A percentile compares a stretch with the other conserved stretches of the same genome.
These are phyloP conservation scores for Drosophila malerkotliana DNA, from an alignment of 1,140 invertebrate species.

Conservation along the genomic window DNA sequence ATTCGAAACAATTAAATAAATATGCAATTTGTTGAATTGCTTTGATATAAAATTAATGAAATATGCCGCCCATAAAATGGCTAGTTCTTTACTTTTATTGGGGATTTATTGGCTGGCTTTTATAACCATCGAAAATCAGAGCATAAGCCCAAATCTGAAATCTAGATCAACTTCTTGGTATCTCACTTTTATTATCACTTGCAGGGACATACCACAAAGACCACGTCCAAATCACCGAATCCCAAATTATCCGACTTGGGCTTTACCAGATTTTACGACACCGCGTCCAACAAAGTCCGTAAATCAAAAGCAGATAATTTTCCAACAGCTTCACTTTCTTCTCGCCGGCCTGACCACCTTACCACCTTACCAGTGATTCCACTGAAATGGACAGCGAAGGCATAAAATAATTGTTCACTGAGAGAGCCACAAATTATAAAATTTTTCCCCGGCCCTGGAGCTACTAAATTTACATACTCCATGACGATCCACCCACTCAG, in stretches of 20 bases:
- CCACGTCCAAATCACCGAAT: slow-evolving; percentile 34
- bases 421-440: slow-evolving; percentile 73
- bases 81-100: slow-evolving; percentile 9
- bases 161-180: slow-evolving; percentile 35
- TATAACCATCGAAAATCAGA: slow-evolving; percentile 28
- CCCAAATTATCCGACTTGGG: slow-evolving; percentile 29
- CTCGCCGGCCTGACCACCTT: slow-evolving; percentile 5
- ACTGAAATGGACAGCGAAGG: slow-evolving; percentile 28
- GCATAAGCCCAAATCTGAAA: slow-evolving; percentile 18
- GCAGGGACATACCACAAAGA: slow-evolving; percentile 17
- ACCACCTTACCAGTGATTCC: slow-evolving; percentile 39
- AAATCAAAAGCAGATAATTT: slow-evolving; percentile 80
- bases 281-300: slow-evolving; percentile 48
- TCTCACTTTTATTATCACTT: slow-evolving; percentile 45
- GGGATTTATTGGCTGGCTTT: slow-evolving; percentile 10
- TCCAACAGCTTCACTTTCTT: slow-evolving; percentile 38
- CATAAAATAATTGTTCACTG: slow-evolving; percentile 71
- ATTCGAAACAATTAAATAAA: slow-evolving; percentile 56
- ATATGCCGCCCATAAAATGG: slow-evolving; percentile 4
- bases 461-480: slow-evolving; percentile 76
- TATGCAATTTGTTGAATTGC: slow-evolving; percentile 32
- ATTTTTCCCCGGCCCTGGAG: slow-evolving; percentile 53
- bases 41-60: slow-evolving; percentile 34
- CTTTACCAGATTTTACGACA: slow-evolving; percentile 62
- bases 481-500: slow-evolving; percentile 60